Conservation (phyloP, 2,113 vertebrate species). For the Podarcis cretensis region DNA sequence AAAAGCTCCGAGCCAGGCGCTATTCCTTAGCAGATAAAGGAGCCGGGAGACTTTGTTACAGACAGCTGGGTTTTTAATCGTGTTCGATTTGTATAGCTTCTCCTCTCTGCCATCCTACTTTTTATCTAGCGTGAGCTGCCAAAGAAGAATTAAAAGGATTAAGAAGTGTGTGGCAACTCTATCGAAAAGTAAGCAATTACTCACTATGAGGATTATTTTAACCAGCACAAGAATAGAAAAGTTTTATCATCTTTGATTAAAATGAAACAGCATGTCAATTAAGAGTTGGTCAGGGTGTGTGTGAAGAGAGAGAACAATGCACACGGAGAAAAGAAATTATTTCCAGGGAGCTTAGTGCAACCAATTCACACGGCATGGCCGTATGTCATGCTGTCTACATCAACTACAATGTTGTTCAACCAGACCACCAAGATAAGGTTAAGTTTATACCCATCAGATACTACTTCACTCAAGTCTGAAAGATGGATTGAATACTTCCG, state of each 20-base stretch:
- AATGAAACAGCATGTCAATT: not conserved
- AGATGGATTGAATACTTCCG: not conserved
- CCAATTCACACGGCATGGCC: not conserved
- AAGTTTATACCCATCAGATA: not conserved
- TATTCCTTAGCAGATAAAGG: constrained; percentile 9
- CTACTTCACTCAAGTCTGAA: not conserved
- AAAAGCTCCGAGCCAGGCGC: not conserved
- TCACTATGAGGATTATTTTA: constrained; percentile 26
- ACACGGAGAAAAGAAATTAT: not conserved
- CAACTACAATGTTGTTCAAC: not conserved
- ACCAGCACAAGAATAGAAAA: constrained; percentile 3
- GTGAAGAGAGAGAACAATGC: not conserved
- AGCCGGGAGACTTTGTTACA: not conserved
- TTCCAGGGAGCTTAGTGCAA: not conserved
- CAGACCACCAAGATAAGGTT: not conserved
- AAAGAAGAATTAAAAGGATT: constrained; percentile 15
- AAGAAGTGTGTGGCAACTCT: not conserved
- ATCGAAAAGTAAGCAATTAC: constrained; percentile 19
- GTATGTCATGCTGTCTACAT: not conserved
- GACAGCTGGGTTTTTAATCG: not conserved
- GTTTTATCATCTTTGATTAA: constrained; percentile 7
- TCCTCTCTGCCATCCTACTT: not conserved
- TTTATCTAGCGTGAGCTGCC: not conserved
- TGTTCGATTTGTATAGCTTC: constrained; percentile 2
- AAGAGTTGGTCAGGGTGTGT: not conserved